phyloP scores from a whole-genome alignment of 2,888 invertebrate genomes.

The Erebia palarica region DNA sequence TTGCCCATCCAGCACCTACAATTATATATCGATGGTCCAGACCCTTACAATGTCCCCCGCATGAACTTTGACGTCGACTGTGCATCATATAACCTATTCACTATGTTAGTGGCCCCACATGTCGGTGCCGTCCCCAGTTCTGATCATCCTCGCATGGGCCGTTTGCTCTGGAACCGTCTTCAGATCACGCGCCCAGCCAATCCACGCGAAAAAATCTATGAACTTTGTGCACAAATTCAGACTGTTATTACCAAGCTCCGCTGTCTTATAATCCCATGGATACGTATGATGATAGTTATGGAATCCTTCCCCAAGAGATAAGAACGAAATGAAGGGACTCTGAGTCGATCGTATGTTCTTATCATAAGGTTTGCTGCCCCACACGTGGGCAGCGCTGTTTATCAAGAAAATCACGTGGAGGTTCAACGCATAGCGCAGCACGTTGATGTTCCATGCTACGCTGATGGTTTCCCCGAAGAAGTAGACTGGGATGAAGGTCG shows the following conservation, averaged over 20 bases:
- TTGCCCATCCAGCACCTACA: too few relatives aligned
- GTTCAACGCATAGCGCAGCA: conserved; percentile 79
- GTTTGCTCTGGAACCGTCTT: conserved; percentile 48
- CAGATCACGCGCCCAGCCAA: conserved; percentile 63
- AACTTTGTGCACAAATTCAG: conserved; percentile 50
- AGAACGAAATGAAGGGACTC: conserved; percentile 45
- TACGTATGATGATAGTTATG: conserved; percentile 62
- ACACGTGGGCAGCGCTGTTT: conserved; percentile 84
- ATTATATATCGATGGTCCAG: too few relatives aligned
- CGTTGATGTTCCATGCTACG: conserved; percentile 60
- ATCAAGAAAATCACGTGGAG: conserved; percentile 83
- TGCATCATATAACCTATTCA: too few relatives aligned
- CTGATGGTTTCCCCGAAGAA: conserved; percentile 80
- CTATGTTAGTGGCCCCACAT: conserved; percentile 40
- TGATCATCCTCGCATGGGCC: conserved; percentile 40
- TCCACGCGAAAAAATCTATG: conserved; percentile 55
- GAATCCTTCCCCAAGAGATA: conserved; percentile 50
- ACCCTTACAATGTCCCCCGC: too few relatives aligned
- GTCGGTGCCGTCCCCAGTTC: conserved; percentile 53
- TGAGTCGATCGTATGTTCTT: conserved; percentile 50
- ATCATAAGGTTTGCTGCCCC: conserved; percentile 74
- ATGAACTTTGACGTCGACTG: too few relatives aligned
- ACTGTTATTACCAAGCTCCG: conserved; percentile 51
- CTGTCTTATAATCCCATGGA: conserved; percentile 58
- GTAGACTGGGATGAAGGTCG: conserved; percentile 72